These are phyloP conservation scores for Scalopus aquaticus DNA, from an alignment of 2,113 vertebrate genomes.

Conservation along the genomic window DNA sequence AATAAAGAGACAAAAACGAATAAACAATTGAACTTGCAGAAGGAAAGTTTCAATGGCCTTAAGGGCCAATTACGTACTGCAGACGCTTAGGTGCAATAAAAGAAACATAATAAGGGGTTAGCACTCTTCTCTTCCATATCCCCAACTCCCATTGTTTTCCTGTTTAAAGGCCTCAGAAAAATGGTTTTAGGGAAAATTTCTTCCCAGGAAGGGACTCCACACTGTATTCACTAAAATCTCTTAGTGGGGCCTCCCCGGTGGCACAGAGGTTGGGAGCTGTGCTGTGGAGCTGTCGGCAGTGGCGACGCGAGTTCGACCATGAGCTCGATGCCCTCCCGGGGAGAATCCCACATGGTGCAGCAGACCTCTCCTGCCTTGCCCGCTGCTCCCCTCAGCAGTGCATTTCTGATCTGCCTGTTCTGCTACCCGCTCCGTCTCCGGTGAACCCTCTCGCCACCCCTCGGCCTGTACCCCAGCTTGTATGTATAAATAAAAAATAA, in stretches of 20 bases:
- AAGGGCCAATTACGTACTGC: background rate
- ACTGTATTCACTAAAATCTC: background rate
- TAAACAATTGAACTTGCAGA: background rate
- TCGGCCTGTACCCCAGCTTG: no score
- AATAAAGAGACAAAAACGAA: slow-evolving; percentile 41
- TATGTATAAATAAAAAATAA: no score
- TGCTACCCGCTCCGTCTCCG: no score
- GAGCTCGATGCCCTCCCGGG: no score
- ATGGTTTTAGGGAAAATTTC: background rate
- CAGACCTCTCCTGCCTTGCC: no score
- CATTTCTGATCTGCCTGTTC: no score
- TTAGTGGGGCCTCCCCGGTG: background rate
- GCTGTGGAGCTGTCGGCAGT: no score
- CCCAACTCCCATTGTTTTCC: background rate
- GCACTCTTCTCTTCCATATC: background rate
- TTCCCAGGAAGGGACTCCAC: background rate
- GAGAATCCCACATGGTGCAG: no score
- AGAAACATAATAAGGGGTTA: background rate
- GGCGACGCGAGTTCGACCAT: no score
- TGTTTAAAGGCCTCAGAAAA: background rate
- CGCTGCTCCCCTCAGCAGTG: no score
- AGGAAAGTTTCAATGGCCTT: background rate
- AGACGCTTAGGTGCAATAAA: background rate
- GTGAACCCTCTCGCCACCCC: no score
- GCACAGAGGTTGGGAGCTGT: no score